phyloP scores from a whole-genome alignment of 2,113 vertebrate species.

The Amblyopsis rosae region DNA sequence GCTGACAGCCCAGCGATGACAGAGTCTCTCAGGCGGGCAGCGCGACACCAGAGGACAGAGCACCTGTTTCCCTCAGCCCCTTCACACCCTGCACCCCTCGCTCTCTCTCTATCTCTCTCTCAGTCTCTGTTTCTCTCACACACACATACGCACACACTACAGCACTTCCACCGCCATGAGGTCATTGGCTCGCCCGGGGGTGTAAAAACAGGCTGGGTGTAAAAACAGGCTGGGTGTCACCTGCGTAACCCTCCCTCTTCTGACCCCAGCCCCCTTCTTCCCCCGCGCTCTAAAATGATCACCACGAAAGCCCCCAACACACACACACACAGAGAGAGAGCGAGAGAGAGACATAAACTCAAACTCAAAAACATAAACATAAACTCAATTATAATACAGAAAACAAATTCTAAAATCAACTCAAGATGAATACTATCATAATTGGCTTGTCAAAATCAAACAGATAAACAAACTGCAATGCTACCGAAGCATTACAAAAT shows the following conservation, averaged over 20 bases:
- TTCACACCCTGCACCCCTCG: slow-evolving; percentile 7
- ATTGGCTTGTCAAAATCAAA: too few relatives aligned
- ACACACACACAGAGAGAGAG: slow-evolving; percentile 3
- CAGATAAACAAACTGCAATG: too few relatives aligned
- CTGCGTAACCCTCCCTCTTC: slow-evolving; percentile 22
- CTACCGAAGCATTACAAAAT: too few relatives aligned
- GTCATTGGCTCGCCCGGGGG: slow-evolving; percentile 47
- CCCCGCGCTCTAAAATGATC: slow-evolving; percentile 25
- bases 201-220: slow-evolving; percentile 40
- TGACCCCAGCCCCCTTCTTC: not conserved
- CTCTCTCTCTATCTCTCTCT: not conserved
- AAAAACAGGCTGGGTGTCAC: slow-evolving; percentile 48
- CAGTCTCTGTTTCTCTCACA: not conserved
- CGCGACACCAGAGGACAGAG: slow-evolving; percentile 60
- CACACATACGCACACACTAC: slow-evolving; percentile 33
- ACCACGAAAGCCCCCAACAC: slow-evolving; percentile 24
- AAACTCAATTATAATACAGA: too few relatives aligned
- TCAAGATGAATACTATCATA: too few relatives aligned
- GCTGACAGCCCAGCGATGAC: slow-evolving; percentile 54
- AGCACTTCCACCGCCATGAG: slow-evolving; percentile 59
- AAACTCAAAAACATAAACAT: too few relatives aligned
- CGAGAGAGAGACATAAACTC: too few relatives aligned
- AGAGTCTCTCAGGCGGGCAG: slow-evolving; percentile 60
- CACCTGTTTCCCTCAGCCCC: slow-evolving; percentile 72
- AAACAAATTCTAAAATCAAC: too few relatives aligned